Base-by-base conservation (phyloP, 2,888 invertebrate species). In the Argyresthia albistria region DNA sequence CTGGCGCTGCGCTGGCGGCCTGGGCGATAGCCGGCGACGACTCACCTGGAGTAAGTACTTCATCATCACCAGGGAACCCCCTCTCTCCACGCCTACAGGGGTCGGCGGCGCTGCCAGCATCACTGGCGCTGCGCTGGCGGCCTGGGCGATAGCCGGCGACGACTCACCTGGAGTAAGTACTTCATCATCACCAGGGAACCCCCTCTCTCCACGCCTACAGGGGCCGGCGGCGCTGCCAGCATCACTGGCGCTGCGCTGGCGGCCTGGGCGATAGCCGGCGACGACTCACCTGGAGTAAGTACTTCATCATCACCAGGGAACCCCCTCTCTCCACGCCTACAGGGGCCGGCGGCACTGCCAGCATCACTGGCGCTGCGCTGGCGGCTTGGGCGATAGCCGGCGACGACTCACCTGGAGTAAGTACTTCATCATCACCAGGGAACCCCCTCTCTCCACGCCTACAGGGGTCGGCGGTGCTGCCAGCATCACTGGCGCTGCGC, bases 401-500 rank as follows among this genome's bases (percentile, higher is more conserved):
- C 3, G 90, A 91, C 67, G 88, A 90, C 58, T 80, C 86, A 58
- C 74, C 75, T 4, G 75, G 59, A 46, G 84, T 84, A 64, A 59
- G 81, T 76, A n/a, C n/a, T n/a, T n/a, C n/a, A n/a, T n/a, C n/a
- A n/a, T n/a, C n/a, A n/a, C n/a, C n/a, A n/a, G n/a, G n/a, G n/a
- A n/a, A n/a, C n/a, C n/a, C n/a, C n/a, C n/a, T n/a, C n/a, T n/a
- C n/a, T n/a, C n/a, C n/a, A n/a, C n/a, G n/a, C n/a, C n/a, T n/a
- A n/a, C n/a, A n/a, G n/a, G n/a, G n/a, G n/a, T n/a, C n/a, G 89
- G 90, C 43, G 90, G 91, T 50, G 80, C 90, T 57, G 89, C 91
- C 1, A 89, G 90, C 12, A 88, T 89, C 47, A 88, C 91, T 11
- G 90, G 91, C 56, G 91, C 90, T 48, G 88, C 88, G 43, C 60